Conservation (phyloP, 2,797 vertebrate genomes). For the Lindbergichthys nudifrons region DNA sequence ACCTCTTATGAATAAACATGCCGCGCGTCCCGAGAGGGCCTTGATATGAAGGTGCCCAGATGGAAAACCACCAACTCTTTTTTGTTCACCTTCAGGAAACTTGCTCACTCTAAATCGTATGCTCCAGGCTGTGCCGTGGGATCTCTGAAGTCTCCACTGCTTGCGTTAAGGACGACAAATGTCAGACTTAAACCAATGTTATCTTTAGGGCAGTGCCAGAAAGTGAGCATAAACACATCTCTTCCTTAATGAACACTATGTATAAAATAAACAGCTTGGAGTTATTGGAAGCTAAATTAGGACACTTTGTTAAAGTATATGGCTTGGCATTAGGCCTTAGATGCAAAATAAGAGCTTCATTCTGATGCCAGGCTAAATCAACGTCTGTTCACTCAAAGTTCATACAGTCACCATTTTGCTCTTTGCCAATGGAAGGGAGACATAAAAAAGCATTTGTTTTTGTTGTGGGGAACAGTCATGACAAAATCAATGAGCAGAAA, state of each 20-base stretch:
- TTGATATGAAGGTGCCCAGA: conserved; percentile 81
- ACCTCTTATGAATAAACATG: conserved; percentile 86
- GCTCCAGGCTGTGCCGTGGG: conserved; percentile 57
- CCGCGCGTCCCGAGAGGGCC: conserved; percentile 71
- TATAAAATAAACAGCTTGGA: not conserved
- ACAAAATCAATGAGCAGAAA: not conserved
- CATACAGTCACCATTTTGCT: not conserved
- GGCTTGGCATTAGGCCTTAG: conserved; percentile 6
- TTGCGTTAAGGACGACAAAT: conserved; percentile 56
- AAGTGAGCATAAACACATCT: conserved; percentile 20
- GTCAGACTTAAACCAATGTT: conserved; percentile 65
- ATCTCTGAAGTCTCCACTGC: conserved; percentile 60
- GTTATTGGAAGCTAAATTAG: conserved; percentile 11
- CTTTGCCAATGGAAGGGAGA: not conserved
- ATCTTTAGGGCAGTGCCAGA: conserved; percentile 27
- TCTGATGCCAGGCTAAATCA: conserved; percentile 13
- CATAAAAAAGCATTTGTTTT: not conserved
- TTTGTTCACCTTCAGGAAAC: conserved; percentile 82
- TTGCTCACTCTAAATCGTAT: conserved; percentile 71
- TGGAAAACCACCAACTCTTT: conserved; percentile 81
- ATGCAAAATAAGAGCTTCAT: conserved; percentile 8
- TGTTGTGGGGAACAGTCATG: not conserved
- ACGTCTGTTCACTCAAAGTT: conserved; percentile 5
- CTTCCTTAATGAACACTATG: conserved; percentile 14
- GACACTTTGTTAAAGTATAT: conserved; percentile 5